phyloP scores from a whole-genome alignment of 2,113 vertebrate genomes.

The Grammomys dolichurus region DNA sequence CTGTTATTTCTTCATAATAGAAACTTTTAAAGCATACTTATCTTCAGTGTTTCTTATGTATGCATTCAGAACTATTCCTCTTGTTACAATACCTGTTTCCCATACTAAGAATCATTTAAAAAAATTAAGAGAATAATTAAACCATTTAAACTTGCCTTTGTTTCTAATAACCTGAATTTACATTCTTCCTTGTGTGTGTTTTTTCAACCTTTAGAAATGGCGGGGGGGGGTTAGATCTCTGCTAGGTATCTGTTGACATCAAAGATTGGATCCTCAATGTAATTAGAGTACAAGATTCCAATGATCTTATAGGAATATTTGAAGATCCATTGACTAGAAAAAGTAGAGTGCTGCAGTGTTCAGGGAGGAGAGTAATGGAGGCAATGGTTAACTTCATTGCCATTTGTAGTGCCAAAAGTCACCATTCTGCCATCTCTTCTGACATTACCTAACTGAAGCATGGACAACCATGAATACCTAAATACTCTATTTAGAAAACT shows the following conservation, averaged over 20 bases:
- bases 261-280: not conserved
- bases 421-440: not conserved
- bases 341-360: fast-evolving
- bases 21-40: not conserved
- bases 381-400: not conserved
- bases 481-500: not conserved
- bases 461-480: not conserved
- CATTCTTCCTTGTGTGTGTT: not conserved
- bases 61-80: not conserved
- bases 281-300: not conserved
- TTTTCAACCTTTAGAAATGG: not conserved
- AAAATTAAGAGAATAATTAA: slow-evolving; percentile 7
- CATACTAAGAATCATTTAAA: not conserved
- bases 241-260: not conserved
- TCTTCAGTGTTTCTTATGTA: not conserved
- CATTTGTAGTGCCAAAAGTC: not conserved
- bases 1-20: not conserved
- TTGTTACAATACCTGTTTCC: not conserved
- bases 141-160: no score
- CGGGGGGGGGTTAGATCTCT: not conserved
- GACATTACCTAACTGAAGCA: not conserved
- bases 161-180: not conserved
- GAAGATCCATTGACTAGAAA: not conserved
- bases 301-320: fast-evolving
- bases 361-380: fast-evolving